phyloP scores from a whole-genome alignment of 2,888 invertebrate genomes.

The Athetis lepigone region DNA sequence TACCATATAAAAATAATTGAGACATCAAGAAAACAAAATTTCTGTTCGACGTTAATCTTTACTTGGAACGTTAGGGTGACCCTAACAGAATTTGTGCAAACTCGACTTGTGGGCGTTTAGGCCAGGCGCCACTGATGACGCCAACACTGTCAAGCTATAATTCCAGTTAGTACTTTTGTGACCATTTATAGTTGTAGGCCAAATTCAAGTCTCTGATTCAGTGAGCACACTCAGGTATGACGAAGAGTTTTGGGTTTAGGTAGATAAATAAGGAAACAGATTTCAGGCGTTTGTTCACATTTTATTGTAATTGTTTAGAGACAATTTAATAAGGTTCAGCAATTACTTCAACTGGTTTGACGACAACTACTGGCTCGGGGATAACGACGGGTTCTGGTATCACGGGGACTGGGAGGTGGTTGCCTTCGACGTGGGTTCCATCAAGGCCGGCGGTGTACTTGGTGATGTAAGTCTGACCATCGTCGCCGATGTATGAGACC shows the following conservation, averaged over 20 bases:
- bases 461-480: slow-evolving; percentile 77
- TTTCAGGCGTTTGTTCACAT: not conserved
- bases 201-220: slow-evolving; percentile 58
- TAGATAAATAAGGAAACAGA: not conserved
- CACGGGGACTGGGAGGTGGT: slow-evolving; percentile 70
- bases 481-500: slow-evolving; percentile 74
- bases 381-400: slow-evolving; percentile 52
- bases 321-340: slow-evolving; percentile 3
- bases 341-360: slow-evolving; percentile 3
- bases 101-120: slow-evolving; percentile 48
- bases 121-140: slow-evolving; percentile 53
- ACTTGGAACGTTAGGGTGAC: slow-evolving; percentile 12
- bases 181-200: slow-evolving; percentile 59
- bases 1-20: slow-evolving; percentile 5
- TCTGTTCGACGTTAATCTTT: not conserved
- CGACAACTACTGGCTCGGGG: not conserved
- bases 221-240: slow-evolving; percentile 50
- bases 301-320: slow-evolving; percentile 13
- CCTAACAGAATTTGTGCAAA: slow-evolving; percentile 13
- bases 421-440: slow-evolving; percentile 72
- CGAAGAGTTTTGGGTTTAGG: slow-evolving; percentile 19
- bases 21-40: not conserved
- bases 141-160: slow-evolving; percentile 51
- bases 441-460: slow-evolving; percentile 77
- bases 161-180: slow-evolving; percentile 54